A percentile compares a stretch with the other conserved stretches of the same genome.
Conservation (phyloP, 2,797 vertebrate species). For the Danio choprae region DNA sequence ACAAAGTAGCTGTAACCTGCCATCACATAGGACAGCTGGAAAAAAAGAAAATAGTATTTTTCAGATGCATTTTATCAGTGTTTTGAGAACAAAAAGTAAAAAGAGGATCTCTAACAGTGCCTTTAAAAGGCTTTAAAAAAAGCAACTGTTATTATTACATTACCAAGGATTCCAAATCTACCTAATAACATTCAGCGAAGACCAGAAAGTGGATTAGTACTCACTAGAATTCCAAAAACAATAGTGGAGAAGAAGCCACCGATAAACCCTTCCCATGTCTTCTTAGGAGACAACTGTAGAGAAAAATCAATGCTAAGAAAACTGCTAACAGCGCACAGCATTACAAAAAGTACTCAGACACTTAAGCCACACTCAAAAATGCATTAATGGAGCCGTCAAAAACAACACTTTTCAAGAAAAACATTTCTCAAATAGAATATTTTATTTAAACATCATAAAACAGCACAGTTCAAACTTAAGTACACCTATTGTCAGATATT, state of each 20-base stretch:
- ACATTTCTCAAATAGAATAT: background rate
- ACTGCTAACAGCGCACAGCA: background rate
- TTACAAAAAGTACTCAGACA: background rate
- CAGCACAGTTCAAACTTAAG: background rate
- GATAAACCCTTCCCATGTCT: conserved; percentile 99
- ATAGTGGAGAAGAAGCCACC: conserved; percentile 95
- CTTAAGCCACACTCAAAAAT: background rate
- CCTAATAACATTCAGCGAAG: background rate
- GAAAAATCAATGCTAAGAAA: background rate
- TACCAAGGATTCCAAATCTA: background rate
- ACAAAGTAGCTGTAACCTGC: conserved; percentile 93
- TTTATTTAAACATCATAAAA: background rate
- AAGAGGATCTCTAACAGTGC: background rate
- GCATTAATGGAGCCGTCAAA: no score
- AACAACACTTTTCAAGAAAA: no score
- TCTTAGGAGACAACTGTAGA: conserved; percentile 94
- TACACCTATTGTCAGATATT: background rate
- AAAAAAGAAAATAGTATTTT: background rate
- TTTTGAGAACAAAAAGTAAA: background rate
- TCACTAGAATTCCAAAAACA: conserved; percentile 38
- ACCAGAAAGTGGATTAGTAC: conserved; percentile 5
- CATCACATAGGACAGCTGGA: conserved; percentile 94
- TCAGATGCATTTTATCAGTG: background rate
- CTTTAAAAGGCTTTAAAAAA: background rate
- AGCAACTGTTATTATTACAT: background rate